Base-by-base conservation (phyloP, 1,140 invertebrate genomes). In the Sarcophaga peregrina region DNA sequence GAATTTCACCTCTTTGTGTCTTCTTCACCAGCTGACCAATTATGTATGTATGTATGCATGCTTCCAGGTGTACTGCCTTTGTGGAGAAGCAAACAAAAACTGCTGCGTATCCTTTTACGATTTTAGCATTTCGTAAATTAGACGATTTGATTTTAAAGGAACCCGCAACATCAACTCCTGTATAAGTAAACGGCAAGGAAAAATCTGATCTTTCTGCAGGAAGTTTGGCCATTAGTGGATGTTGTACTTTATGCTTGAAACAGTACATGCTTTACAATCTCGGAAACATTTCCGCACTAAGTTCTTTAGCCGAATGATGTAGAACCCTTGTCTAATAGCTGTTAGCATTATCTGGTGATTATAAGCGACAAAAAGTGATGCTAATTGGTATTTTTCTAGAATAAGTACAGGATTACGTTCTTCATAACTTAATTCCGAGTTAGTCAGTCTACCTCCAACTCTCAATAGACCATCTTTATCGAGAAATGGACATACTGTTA, bases 111-210 rank as follows among this genome's bases (percentile, higher is more conserved):
- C 72, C 20, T 74, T 74, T 74, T 8, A 45, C 11, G 5, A 74
- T 8, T 10, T 74, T 74, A 2, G 72, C 72, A 45, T 74, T 74
- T 25, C 25, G 25, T 45, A 74, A 45, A 15, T 9, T 25, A 4
- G 72, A 74, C 7, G 72, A 25, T 25, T 73, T 74, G 37, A 74
- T 20, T 3, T 86, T 78, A 25, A 84, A 82, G 11, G 17, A 17
- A 10, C 85, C 85, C 5, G 83, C 83, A 47, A 84, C 85, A 54
- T 86, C 85, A 1, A 86, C 80, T 9, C 84, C 85, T 20, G 83
- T 85, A 20, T 85, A 78, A 3, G 80, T 80, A 80, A 84, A 85
- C 0, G 85, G 85, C 37, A 78, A 52, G 1, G 82, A 83, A 11
- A 83, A 82, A 9, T 52, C 82, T 13, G 54, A 73, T 52, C 85